These are phyloP conservation scores for Promerops cafer DNA, from an alignment of 2,113 vertebrate genomes.

Conservation along the genomic window DNA sequence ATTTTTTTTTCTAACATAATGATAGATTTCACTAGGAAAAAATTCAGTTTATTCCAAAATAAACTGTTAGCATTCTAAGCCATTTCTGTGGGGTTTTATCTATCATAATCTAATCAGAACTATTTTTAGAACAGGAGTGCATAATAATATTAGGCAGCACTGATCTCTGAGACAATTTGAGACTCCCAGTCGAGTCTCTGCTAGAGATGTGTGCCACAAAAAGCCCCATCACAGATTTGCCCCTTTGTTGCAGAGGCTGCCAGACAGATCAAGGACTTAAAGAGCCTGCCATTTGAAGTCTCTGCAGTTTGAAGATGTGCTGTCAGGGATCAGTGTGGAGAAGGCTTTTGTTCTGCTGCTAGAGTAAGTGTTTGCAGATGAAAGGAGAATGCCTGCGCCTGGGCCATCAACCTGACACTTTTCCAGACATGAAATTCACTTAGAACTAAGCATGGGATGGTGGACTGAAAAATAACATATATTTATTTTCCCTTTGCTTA, in stretches of 20 bases:
- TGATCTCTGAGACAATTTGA: conserved; percentile 22
- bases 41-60: conserved; percentile 1
- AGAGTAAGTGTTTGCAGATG: conserved; percentile 20
- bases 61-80: conserved; percentile 28
- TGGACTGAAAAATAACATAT: neutral
- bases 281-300: conserved; percentile 21
- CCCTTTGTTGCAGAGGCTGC: conserved; percentile 27
- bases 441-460: neutral
- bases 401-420: conserved; percentile 16
- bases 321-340: neutral
- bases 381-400: neutral
- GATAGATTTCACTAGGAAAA: conserved; percentile 18
- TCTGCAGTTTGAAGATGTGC: neutral
- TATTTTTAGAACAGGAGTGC: conserved; percentile 27
- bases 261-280: conserved; percentile 32
- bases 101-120: conserved; percentile 19
- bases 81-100: conserved; percentile 4
- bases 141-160: neutral
- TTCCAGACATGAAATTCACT: neutral
- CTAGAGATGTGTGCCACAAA: neutral
- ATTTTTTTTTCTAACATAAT: neutral
- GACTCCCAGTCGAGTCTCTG: neutral
- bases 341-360: conserved; percentile 36
- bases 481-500: neutral
- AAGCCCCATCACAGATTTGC: conserved; percentile 1